Evolutionary conservation across 2,113 vertebrate species (phyloP), one percentile per base, ranked within the genome.

Genomic region (Pipa parva): DNA sequence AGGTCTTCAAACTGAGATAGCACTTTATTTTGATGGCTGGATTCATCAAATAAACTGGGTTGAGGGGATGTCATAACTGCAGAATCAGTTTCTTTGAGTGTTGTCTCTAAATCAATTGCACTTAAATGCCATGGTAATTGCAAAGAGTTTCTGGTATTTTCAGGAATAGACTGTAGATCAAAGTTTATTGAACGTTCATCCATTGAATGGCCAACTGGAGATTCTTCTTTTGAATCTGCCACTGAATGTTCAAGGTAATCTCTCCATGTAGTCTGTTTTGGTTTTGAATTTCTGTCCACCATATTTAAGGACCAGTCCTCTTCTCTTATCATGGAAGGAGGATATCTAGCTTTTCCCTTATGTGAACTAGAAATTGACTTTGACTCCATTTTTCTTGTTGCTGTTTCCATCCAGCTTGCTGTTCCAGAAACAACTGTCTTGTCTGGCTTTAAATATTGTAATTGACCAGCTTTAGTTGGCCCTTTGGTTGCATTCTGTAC

Each of bases 161-260:
- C 58, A n/a, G 57, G 26, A 45, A 69, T 7, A 31, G 49, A 51
- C 24, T n/a, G 42, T 2, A n/a, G 28, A 13, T 54, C 49, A 25
- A 28, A 51, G 11, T 5, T n/a, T 6, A 68, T 10, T 13, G 22
- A 4, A 8, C 31, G 48, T n/a, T 45, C 24, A 52, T 69, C 26
- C 17, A 59, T 12, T 13, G 20, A 26, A 5, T 60, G 22, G 2
- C 2, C 26, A 25, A 42, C 9, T 22, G 25, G 27, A 28, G 25
- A 15, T 31, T 69, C 57, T 61, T 69, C 66, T 25, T 58, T 61
- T 27, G 66, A 69, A 45, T 69, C 66, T 54, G 48, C n/a, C 10
- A 27, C 21, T n/a, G 58, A 5, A 6, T 60, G 46, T 17, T 54
- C 33, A 18, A 59, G 46, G 51, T 59, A 59, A 17, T 45, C 49